Conservation (phyloP, 1,140 invertebrate genomes). For the Panulirus ornatus region DNA sequence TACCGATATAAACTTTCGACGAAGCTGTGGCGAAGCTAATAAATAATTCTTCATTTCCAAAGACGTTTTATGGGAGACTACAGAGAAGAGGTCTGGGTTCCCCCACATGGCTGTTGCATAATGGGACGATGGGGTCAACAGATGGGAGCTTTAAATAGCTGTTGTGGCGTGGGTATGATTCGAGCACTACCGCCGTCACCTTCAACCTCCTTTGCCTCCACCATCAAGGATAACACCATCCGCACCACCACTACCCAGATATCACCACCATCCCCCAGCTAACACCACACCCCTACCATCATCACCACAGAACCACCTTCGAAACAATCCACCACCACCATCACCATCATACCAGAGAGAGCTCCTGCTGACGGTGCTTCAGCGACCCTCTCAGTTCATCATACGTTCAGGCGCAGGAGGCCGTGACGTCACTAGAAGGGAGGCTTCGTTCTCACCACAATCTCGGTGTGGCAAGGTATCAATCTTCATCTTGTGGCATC, state of each 20-base stretch:
- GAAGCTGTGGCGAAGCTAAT: no score
- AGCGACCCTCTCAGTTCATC: no score
- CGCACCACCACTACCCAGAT: not conserved
- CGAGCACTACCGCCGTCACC: no score
- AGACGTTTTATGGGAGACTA: no score
- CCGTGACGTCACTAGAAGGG: not conserved
- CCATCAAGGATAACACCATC: not conserved
- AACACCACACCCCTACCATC: not conserved
- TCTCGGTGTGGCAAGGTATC: slow-evolving; percentile 63
- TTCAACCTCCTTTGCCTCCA: no score
- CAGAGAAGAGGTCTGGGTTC: no score
- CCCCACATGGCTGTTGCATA: no score
- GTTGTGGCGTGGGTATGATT: not conserved
- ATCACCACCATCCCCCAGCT: not conserved
- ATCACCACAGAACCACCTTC: no score
- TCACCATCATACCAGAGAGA: not conserved
- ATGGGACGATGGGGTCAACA: not conserved
- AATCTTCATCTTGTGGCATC: slow-evolving; percentile 61
- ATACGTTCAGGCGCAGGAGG: not conserved
- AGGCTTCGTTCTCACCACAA: slow-evolving; percentile 50
- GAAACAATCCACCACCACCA: no score
- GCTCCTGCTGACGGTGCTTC: not conserved
- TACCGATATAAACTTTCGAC: no score
- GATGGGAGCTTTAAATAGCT: not conserved
- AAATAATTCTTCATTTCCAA: no score